phyloP scores from a whole-genome alignment of 2,888 invertebrate genomes.

The Gerosis bhagava region DNA sequence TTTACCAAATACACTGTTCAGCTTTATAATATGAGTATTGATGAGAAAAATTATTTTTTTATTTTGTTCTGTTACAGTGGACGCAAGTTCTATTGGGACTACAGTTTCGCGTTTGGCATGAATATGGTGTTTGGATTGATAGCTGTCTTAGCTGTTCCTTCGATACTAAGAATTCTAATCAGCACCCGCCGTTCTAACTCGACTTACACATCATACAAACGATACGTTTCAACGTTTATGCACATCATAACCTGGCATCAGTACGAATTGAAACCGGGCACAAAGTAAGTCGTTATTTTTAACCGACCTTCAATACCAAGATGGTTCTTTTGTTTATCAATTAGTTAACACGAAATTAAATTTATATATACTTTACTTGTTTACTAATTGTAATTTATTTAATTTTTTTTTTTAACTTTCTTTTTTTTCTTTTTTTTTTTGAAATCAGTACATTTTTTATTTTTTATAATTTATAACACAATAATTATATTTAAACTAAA shows the following conservation, averaged over 20 bases:
- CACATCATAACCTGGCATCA: slow-evolving; percentile 89
- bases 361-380: too few relatives aligned
- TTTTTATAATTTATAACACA: too few relatives aligned
- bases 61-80: slow-evolving; percentile 69
- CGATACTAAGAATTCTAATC: slow-evolving; percentile 84
- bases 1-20: not conserved
- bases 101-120: slow-evolving; percentile 85
- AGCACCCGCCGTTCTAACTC: slow-evolving; percentile 85
- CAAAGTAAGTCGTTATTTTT: slow-evolving; percentile 75
- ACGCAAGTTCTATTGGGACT: slow-evolving; percentile 84
- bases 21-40: too few relatives aligned
- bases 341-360: too few relatives aligned
- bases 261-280: slow-evolving; percentile 79
- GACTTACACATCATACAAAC: slow-evolving; percentile 83
- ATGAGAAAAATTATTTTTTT: not conserved
- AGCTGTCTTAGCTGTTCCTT: slow-evolving; percentile 85
- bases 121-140: slow-evolving; percentile 87
- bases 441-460: too few relatives aligned
- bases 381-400: too few relatives aligned
- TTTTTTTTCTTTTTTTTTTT: too few relatives aligned
- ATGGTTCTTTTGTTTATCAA: too few relatives aligned
- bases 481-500: too few relatives aligned
- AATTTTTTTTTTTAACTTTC: too few relatives aligned
- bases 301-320: too few relatives aligned
- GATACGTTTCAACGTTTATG: slow-evolving; percentile 88